Base-by-base conservation (phyloP, 2,113 vertebrate species). In the Apaloderma vittatum region DNA sequence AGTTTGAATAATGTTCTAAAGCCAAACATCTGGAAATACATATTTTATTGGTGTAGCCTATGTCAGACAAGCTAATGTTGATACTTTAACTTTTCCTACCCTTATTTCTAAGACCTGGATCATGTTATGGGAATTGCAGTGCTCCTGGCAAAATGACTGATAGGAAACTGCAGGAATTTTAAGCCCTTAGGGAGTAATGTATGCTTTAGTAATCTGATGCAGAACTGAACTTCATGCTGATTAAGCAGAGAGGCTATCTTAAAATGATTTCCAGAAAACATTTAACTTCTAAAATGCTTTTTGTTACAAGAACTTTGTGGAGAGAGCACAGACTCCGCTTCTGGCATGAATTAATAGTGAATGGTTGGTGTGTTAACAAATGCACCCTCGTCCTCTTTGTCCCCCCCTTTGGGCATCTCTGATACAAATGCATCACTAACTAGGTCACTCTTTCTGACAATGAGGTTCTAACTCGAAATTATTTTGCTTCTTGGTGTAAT, bases 21-120 rank as follows among this genome's bases (percentile, higher is more conserved):
- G 92, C 76, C 77, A 97, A 96, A 95, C 92, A 75, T 94, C 89
- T 92, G 95, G 88, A 94, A 97, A 94, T 92, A 73, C 20, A 89
- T 94, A 94, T 94, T 95, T 93, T 96, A 96, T 96, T 91, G 90
- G 43, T 45, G 22, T 67, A 89, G 70, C 37, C 80, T 67, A 23
- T 71, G 90, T 92, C 82, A 93, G 81, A 92, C 71, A 88, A 78
- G 65, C 32, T 92, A 92, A 86, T 81, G 81, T 62, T 91, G 81
- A 59, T 94, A 96, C 54, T 97, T 82, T 58, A 66, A 67, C 58
- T 48, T 66, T 90, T 96, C 46, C n/a, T 95, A 52, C 45, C 78
- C 91, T 85, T 84, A 91, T 95, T 94, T 95, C 81, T 89, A 97
- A 94, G 74, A 94, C 94, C 77, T 92, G 91, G 93, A 88, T 93